These are phyloP conservation scores for Cataglyphis hispanica DNA, from an alignment of 1,140 invertebrate species.

Conservation along the genomic window DNA sequence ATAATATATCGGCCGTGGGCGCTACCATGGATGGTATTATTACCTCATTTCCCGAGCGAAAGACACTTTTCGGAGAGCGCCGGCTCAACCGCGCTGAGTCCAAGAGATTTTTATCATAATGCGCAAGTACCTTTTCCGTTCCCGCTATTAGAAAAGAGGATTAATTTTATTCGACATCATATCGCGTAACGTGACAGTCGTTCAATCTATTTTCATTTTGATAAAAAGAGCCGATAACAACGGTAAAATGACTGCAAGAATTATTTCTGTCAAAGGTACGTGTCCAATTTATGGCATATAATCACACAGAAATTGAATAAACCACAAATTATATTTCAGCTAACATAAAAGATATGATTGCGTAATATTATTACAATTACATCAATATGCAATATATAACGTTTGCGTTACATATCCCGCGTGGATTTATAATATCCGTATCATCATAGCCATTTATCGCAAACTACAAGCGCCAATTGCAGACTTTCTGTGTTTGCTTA, in stretches of 20 bases:
- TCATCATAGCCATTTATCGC: conserved; percentile 65
- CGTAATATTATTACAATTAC: conserved; percentile 22
- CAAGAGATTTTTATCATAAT: conserved; percentile 40
- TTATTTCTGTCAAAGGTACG: not conserved
- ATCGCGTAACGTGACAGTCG: not conserved
- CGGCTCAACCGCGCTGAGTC: conserved; percentile 24
- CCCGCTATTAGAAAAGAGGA: conserved; percentile 37
- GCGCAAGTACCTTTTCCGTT: not conserved
- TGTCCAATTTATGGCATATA: conserved; percentile 4
- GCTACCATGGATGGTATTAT: conserved; percentile 57
- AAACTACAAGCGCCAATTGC: conserved; percentile 56
- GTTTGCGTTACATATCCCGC: not conserved
- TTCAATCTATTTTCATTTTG: conserved; percentile 12
- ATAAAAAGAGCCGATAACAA: conserved; percentile 2
- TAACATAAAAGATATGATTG: conserved; percentile 27
- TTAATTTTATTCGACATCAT: conserved; percentile 24
- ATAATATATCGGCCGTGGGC: conserved; percentile 63
- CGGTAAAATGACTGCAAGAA: conserved; percentile 20
- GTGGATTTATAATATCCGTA: conserved; percentile 42
- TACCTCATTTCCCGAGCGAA: conserved; percentile 62
- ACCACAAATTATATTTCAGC: not conserved
- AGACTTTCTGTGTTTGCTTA: conserved; percentile 66
- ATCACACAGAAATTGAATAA: conserved; percentile 28
- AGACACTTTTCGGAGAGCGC: conserved; percentile 33
- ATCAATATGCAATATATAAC: conserved; percentile 9